Percentiles rank a stretch among this genome's conserved stretches.
These are phyloP conservation scores for Cichladusa arquata DNA, from an alignment of 2,113 vertebrate species.

Conservation along the genomic window DNA sequence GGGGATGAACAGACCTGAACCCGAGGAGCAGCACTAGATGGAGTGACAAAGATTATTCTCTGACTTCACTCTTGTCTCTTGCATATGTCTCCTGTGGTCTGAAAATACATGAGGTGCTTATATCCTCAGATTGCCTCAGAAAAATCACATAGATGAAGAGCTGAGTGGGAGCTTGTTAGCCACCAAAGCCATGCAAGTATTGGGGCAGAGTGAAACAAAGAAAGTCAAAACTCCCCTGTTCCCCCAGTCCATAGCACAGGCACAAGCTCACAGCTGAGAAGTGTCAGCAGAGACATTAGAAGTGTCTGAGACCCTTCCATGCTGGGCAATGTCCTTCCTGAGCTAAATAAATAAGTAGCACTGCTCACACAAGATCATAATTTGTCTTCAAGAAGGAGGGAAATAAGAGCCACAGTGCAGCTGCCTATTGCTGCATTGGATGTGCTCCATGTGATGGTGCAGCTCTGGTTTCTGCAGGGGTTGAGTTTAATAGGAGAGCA, in stretches of 20 bases:
- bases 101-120: neutral
- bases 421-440: neutral
- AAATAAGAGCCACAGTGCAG: neutral
- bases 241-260: neutral
- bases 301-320: accelerated
- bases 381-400: neutral
- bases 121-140: neutral
- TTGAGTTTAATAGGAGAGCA: neutral
- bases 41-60: neutral
- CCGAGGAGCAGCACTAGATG: neutral
- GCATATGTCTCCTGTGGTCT: neutral
- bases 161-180: neutral
- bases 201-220: neutral
- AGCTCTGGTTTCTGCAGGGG: neutral
- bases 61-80: neutral
- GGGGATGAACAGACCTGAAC: constrained; percentile 22
- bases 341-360: neutral
- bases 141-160: neutral
- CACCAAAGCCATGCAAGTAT: neutral
- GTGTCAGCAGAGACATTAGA: neutral
- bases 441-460: accelerated
- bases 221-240: neutral
- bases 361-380: neutral
- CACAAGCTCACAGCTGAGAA: neutral
- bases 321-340: neutral